phyloP scores from a whole-genome alignment of 2,888 invertebrate species.

The Gari tellinella region DNA sequence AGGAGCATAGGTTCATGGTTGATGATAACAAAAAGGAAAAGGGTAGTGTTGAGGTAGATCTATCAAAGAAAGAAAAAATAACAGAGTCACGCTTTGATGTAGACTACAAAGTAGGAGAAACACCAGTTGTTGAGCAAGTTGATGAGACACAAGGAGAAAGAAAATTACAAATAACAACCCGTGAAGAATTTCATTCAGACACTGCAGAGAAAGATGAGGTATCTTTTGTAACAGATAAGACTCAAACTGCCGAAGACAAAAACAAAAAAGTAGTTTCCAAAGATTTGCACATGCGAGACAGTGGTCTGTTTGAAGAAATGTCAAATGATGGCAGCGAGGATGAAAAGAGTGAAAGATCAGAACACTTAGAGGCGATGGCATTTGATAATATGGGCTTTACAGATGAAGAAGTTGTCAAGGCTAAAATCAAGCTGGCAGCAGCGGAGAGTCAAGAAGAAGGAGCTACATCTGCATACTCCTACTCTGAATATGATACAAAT shows the following conservation, averaged over 20 bases:
- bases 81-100: conserved; percentile 54
- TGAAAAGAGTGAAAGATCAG: conserved; percentile 23
- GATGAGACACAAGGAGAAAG: conserved; percentile 48
- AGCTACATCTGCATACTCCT: not conserved
- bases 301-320: conserved; percentile 57
- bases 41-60: conserved; percentile 28
- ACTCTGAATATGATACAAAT: conserved; percentile 16
- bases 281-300: conserved; percentile 43
- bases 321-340: conserved; percentile 45
- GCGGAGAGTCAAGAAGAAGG: not conserved
- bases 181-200: conserved; percentile 28
- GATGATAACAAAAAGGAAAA: conserved; percentile 31
- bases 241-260: not conserved
- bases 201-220: conserved; percentile 39
- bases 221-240: conserved; percentile 19
- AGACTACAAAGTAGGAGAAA: conserved; percentile 12
- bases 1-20: conserved; percentile 29
- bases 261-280: conserved; percentile 10
- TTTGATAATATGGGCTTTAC: conserved; percentile 85
- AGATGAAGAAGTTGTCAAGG: conserved; percentile 67
- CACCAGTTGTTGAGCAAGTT: conserved; percentile 32
- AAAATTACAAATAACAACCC: conserved; percentile 27
- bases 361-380: conserved; percentile 81
- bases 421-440: conserved; percentile 7
- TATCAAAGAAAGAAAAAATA: conserved; percentile 41